phyloP scores from a whole-genome alignment of 1,140 invertebrate species.

The Telenomus remus region DNA sequence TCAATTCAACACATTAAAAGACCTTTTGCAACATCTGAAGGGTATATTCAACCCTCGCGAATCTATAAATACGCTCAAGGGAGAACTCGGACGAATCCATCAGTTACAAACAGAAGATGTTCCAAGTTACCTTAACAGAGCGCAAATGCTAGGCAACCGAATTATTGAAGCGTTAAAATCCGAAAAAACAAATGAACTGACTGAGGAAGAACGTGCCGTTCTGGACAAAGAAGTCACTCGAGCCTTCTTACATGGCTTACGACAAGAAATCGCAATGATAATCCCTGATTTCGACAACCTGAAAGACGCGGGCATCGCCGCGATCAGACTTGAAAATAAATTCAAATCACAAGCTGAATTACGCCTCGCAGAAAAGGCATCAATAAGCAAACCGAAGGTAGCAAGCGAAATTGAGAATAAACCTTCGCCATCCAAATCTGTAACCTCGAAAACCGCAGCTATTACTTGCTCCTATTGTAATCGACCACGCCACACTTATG shows the following conservation, averaged over 20 bases:
- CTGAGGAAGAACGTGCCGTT: too few relatives aligned
- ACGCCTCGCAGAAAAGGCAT: too few relatives aligned
- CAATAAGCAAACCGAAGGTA: too few relatives aligned
- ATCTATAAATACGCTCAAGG: background rate
- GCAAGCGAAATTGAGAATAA: too few relatives aligned
- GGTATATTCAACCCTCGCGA: background rate
- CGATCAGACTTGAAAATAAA: background rate
- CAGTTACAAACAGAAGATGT: background rate
- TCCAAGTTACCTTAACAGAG: background rate
- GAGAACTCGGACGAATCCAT: background rate
- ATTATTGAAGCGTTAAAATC: background rate
- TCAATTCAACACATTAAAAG: background rate
- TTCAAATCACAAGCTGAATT: constrained; percentile 1
- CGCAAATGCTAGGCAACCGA: background rate
- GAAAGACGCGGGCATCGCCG: background rate
- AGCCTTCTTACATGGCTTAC: constrained; percentile 11
- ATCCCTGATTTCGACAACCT: background rate
- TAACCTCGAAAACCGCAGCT: too few relatives aligned
- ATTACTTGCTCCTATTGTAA: too few relatives aligned
- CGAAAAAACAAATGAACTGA: constrained; percentile 2
- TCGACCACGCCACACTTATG: too few relatives aligned
- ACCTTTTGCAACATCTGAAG: background rate
- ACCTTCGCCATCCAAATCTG: too few relatives aligned
- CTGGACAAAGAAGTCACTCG: constrained; percentile 8
- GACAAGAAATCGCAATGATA: background rate